Percentiles rank a stretch among this genome's conserved stretches.
Conservation (phyloP, 2,113 vertebrate species). For the Benitochromis conjunctus region DNA sequence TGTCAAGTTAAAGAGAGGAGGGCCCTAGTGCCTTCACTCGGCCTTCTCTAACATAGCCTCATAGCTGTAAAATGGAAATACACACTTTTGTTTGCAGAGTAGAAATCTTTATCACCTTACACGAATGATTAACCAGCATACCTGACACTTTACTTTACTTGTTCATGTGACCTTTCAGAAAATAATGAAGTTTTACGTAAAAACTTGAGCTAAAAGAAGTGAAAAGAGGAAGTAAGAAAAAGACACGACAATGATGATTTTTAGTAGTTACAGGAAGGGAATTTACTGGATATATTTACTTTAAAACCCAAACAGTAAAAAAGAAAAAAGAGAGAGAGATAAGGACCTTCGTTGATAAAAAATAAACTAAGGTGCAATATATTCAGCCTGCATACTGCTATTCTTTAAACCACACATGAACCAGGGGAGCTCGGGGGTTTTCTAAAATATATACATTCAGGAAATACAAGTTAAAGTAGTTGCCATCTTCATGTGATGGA, state of each 20-base stretch:
- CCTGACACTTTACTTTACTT: neutral
- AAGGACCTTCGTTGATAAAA: neutral
- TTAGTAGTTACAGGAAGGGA: neutral
- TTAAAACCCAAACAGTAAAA: neutral
- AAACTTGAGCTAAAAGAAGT: neutral
- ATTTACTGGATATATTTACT: neutral
- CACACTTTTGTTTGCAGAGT: neutral
- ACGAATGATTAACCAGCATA: constrained; percentile 32
- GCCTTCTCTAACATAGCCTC: neutral
- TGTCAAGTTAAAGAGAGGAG: constrained; percentile 48
- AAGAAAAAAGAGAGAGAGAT: neutral
- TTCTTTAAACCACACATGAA: neutral
- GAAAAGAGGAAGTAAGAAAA: constrained; percentile 36
- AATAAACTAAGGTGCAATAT: neutral
- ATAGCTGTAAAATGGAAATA: constrained; percentile 26
- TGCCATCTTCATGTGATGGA: constrained; percentile 53
- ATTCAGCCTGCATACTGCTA: neutral
- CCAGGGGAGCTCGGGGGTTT: neutral
- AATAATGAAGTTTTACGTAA: neutral
- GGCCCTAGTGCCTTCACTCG: constrained; percentile 23
- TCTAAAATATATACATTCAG: constrained; percentile 20
- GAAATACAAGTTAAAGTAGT: constrained; percentile 30
- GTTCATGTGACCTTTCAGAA: neutral
- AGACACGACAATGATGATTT: neutral
- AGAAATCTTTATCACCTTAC: neutral